These are phyloP conservation scores for Strix aluco DNA, from an alignment of 2,113 vertebrate species.

Conservation along the genomic window DNA sequence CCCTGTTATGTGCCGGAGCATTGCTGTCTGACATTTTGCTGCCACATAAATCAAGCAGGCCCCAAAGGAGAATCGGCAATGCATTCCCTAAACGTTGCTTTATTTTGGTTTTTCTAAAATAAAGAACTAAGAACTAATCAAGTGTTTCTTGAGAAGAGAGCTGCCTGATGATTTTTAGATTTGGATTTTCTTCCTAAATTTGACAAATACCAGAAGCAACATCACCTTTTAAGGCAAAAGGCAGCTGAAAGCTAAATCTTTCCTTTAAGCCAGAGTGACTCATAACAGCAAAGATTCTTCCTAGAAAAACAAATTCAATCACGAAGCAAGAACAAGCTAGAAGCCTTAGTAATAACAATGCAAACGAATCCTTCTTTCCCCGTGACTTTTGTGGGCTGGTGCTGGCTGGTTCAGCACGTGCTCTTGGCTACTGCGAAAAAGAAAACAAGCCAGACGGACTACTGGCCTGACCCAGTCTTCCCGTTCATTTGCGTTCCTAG, in stretches of 20 bases:
- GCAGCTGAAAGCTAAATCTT: conserved; percentile 29
- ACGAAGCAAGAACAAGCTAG: background rate
- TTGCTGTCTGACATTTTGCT: background rate
- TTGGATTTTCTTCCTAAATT: background rate
- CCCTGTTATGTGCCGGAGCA: background rate
- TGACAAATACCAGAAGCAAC: conserved; percentile 35
- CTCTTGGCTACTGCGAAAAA: background rate
- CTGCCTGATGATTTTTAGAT: background rate
- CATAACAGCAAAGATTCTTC: conserved; percentile 21
- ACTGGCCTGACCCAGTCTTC: background rate
- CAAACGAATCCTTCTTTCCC: background rate
- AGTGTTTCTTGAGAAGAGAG: background rate
- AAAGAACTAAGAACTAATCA: background rate
- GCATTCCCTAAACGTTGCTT: background rate
- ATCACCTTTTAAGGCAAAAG: conserved; percentile 62
- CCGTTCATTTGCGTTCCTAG: background rate
- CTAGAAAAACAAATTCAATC: conserved; percentile 40
- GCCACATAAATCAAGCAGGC: background rate
- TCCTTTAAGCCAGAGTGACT: conserved; percentile 52
- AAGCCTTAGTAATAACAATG: background rate
- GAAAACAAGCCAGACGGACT: background rate
- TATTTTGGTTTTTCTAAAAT: background rate
- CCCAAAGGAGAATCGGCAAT: background rate
- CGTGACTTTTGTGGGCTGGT: background rate
- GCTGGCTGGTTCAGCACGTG: background rate